These are phyloP conservation scores for Cuculus canorus DNA, from an alignment of 2,797 vertebrate species.

Conservation along the genomic window DNA sequence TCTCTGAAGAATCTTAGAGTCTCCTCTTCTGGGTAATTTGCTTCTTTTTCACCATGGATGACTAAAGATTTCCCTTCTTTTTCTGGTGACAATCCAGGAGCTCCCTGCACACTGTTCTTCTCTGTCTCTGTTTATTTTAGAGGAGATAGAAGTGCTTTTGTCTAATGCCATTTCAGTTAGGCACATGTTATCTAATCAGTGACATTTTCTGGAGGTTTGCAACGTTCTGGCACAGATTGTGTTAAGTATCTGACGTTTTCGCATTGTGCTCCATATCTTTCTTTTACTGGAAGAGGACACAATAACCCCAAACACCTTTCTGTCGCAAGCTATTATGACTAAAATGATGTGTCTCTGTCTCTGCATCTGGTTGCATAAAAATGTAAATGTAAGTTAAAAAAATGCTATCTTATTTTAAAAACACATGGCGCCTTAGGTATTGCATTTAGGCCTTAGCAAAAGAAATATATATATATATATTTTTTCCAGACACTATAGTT, in stretches of 20 bases:
- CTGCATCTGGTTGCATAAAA: neutral
- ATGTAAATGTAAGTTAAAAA: neutral
- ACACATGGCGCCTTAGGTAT: fast-evolving
- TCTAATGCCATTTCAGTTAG: neutral
- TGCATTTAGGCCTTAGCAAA: neutral
- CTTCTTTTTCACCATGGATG: neutral
- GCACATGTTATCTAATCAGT: neutral
- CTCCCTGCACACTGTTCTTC: neutral
- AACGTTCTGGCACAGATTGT: neutral
- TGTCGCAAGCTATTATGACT: neutral
- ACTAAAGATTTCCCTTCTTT: neutral
- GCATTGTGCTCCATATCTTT: neutral
- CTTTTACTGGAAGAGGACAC: neutral
- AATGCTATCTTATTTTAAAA: neutral
- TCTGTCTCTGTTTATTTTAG: neutral
- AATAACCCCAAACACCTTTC: neutral
- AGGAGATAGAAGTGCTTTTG: neutral
- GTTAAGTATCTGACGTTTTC: neutral
- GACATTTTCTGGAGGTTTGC: neutral
- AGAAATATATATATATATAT: neutral
- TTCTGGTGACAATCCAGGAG: neutral
- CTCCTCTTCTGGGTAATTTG: neutral
- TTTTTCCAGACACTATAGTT: neutral
- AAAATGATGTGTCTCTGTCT: neutral
- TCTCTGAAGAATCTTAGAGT: neutral